Evolutionary conservation across 1,140 invertebrate species (phyloP), one percentile per base, ranked within the genome.

Genomic region (Lethrus apterus): DNA sequence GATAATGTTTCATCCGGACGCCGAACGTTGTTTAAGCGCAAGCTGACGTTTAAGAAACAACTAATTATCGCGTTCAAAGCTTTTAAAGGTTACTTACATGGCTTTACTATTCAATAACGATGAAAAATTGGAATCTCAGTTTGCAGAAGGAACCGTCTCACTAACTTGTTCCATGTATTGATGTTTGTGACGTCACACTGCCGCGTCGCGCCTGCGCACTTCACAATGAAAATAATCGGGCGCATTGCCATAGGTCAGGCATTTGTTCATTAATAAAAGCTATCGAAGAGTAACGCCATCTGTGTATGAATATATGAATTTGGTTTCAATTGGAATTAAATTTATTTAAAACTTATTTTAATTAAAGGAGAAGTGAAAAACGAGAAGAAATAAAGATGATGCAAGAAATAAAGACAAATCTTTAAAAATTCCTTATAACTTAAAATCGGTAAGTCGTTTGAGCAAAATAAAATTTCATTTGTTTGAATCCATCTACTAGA

Each of bases 181-280:
- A 55, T 52, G 41, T 45, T 46, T 52, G 48, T 58, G 51, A 60
- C 58, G 58, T 58, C 53, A 60, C 42, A 55, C 48, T 60, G 58
- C 46, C 56, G 58, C 33, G 41, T 44, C 44, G 48, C 40, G 48
- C 54, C 24, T 33, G 53, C 58, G 58, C 52, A 40, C 18, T 42
- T 19, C 7, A 5, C 14, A n/a, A 20, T 10, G 8, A 14, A 23
- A 19, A 44, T 26, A 13, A 33, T 19, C n/a, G 5, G 42, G 31
- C 23, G 32, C 18, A 33, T 24, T 49, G 38, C 4, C n/a, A 40
- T 52, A 54, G 48, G 51, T 53, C 52, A 48, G 47, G 35, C 5
- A 26, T 10, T 10, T 3, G 2, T 21, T 19, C 35, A 38, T 38
- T 38, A 38, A 38, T 20, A 17, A 38, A 38, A 38, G 19, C 18